A percentile compares a stretch with the other conserved stretches of the same genome.
These are phyloP conservation scores for Agonopterix alstromeriana DNA, from an alignment of 2,888 invertebrate species.

Conservation along the genomic window DNA sequence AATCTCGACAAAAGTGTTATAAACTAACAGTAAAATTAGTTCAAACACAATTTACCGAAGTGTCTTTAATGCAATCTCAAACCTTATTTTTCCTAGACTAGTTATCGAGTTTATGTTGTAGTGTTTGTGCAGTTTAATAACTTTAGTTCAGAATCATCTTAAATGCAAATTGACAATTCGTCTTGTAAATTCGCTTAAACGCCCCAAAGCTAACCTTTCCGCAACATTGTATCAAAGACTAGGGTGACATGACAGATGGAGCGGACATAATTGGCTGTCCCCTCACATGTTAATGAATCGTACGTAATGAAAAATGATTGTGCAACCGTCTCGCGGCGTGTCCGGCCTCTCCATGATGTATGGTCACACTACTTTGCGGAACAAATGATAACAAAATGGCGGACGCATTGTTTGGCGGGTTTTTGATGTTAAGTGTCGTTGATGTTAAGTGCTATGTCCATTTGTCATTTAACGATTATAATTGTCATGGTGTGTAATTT, in stretches of 20 bases:
- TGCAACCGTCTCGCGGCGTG: constrained; percentile 34
- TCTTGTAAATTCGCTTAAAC: no score
- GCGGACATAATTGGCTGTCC: constrained; percentile 65
- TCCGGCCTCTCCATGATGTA: constrained; percentile 12
- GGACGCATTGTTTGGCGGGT: constrained; percentile 24
- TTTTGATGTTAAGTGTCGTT: constrained; percentile 15
- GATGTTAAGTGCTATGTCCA: constrained; percentile 7
- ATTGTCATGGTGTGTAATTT: background rate
- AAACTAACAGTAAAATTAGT: no score
- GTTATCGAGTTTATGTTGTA: no score
- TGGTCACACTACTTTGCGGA: constrained; percentile 38
- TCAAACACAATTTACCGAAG: no score
- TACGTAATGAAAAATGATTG: constrained; percentile 71
- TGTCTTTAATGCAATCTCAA: no score
- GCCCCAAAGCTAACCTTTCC: background rate
- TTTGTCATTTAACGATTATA: constrained; percentile 4
- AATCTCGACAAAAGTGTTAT: no score
- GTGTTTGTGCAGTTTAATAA: no score
- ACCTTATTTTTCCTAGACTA: no score
- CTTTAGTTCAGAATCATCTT: no score
- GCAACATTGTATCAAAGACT: constrained; percentile 37
- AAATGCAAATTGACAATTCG: no score
- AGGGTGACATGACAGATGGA: constrained; percentile 63
- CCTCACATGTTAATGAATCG: constrained; percentile 69
- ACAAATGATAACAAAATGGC: constrained; percentile 40